Percentiles rank a stretch among this genome's conserved stretches.
Conservation (phyloP, 2,113 vertebrate genomes). For the Poicephalus gulielmi region DNA sequence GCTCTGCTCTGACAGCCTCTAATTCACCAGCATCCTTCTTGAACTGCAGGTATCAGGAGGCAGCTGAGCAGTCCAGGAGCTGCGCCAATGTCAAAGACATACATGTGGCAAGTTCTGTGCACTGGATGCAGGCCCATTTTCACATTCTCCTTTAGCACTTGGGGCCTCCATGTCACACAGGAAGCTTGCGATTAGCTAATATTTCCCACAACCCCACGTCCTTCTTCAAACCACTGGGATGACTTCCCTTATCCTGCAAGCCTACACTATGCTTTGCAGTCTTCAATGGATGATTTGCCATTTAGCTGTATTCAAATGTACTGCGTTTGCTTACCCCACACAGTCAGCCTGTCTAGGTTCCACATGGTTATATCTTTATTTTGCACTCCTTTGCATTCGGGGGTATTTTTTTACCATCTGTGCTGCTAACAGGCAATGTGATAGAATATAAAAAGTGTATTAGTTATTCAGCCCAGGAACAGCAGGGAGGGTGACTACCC, state of each 20-base stretch:
- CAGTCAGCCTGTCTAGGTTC: conserved; percentile 26
- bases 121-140: background rate
- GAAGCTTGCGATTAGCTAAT: background rate
- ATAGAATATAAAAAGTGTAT: conserved; percentile 30
- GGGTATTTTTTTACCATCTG: conserved; percentile 57
- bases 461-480: conserved; percentile 23
- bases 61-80: background rate
- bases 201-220: accelerated
- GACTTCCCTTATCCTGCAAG: background rate
- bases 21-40: background rate
- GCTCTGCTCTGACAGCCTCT: background rate
- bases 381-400: conserved; percentile 1
- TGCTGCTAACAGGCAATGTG: conserved; percentile 41
- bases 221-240: background rate
- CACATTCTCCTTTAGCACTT: accelerated
- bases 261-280: background rate
- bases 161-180: background rate
- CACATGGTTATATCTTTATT: conserved; percentile 49
- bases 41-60: accelerated
- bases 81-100: background rate
- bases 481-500: background rate
- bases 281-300: conserved; percentile 29
- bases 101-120: background rate
- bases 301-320: conserved; percentile 28
- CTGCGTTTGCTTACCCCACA: conserved; percentile 35